These are phyloP conservation scores for Arvicanthis niloticus DNA, from an alignment of 2,113 vertebrate species.

Conservation along the genomic window DNA sequence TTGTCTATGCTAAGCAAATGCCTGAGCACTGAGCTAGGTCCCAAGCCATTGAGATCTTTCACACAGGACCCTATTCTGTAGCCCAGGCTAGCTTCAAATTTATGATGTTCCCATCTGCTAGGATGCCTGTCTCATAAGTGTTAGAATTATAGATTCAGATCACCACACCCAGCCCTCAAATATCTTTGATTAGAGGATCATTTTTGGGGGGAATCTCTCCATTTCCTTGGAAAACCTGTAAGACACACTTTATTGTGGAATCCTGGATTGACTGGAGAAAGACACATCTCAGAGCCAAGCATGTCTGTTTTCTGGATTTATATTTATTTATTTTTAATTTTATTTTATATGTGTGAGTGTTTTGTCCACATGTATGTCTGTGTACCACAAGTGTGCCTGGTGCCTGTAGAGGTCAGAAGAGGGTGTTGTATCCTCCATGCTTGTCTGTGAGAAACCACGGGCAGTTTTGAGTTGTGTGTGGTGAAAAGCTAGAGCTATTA, in stretches of 20 bases:
- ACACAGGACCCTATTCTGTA: not conserved
- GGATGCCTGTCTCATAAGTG: not conserved
- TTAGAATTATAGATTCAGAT: not conserved
- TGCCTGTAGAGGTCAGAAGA: not conserved
- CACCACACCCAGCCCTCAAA: not conserved
- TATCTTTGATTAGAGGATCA: not conserved
- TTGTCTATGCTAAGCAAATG: not conserved
- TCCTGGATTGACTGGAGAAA: not conserved
- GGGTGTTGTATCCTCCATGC: not conserved
- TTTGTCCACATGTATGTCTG: not conserved
- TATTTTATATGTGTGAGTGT: not conserved
- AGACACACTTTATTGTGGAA: not conserved
- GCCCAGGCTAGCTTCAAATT: not conserved
- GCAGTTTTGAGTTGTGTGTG: too few species aligned
- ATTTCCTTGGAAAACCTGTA: not conserved
- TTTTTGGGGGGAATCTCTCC: not conserved
- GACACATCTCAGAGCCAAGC: not conserved
- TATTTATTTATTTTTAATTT: not conserved
- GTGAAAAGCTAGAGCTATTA: not conserved
- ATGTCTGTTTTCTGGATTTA: slow-evolving; percentile 7
- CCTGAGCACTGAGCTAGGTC: not conserved
- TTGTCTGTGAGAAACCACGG: too few species aligned
- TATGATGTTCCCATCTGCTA: not conserved
- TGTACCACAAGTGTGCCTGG: not conserved
- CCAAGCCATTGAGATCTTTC: not conserved